phyloP scores from a whole-genome alignment of 2,888 invertebrate genomes.

The Tenthredo amoena region DNA sequence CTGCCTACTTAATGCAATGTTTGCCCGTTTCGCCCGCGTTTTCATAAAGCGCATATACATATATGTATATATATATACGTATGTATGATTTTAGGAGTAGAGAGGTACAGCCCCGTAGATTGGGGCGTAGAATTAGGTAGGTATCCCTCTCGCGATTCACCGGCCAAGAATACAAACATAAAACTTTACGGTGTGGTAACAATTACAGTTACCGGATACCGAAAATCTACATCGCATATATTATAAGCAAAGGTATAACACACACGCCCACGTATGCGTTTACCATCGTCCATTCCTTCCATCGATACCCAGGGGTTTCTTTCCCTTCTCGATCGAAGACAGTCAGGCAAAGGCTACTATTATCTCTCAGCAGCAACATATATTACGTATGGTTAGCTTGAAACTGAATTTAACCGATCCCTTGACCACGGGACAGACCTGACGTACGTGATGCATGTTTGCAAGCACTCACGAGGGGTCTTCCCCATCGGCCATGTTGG shows the following conservation, averaged over 20 bases:
- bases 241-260: background rate
- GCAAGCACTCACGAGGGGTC: slow-evolving; percentile 26
- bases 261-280: background rate
- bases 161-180: slow-evolving; percentile 38
- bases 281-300: background rate
- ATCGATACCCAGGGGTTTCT: background rate
- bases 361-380: background rate
- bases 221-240: background rate
- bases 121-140: background rate
- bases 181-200: slow-evolving; percentile 20
- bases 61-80: too few relatives aligned
- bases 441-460: slow-evolving; percentile 41
- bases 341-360: background rate
- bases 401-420: slow-evolving; percentile 32
- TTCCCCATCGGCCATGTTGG: slow-evolving; percentile 66
- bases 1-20: slow-evolving; percentile 54
- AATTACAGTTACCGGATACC: background rate
- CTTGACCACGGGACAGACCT: slow-evolving; percentile 32
- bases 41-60: background rate
- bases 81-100: slow-evolving; percentile 49
- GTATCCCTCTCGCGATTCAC: background rate
- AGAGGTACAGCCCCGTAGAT: background rate
- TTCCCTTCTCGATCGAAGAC: background rate
- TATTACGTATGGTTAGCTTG: background rate
- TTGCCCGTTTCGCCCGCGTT: slow-evolving; percentile 45